Conservation (phyloP, 2,888 invertebrate species). For the Branchellion lobata region DNA sequence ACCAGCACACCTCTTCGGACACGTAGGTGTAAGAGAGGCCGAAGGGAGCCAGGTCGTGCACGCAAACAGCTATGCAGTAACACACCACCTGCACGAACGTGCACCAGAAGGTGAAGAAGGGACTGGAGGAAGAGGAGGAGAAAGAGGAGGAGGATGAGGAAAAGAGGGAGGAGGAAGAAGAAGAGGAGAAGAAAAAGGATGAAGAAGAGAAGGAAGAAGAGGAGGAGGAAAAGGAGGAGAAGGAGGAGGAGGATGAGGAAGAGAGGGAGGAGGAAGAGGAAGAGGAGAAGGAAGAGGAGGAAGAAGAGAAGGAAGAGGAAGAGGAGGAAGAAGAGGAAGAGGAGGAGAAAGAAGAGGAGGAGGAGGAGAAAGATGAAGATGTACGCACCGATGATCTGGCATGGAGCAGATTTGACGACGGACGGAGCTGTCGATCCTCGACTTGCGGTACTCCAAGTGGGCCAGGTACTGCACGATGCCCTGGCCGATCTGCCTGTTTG, state of each 20-base stretch:
- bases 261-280: constrained; percentile 96
- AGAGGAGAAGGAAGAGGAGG: constrained; percentile 85
- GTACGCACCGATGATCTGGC: constrained; percentile 72
- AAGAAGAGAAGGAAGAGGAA: not conserved
- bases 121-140: constrained; percentile 66
- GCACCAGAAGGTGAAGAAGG: constrained; percentile 98
- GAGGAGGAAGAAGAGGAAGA: constrained; percentile 47
- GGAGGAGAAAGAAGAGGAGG: not conserved
- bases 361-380: no score
- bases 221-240: not conserved
- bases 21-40: constrained; percentile 79
- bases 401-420: constrained; percentile 81
- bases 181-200: no score
- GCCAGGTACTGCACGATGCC: constrained; percentile 74
- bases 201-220: constrained; percentile 64
- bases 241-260: no score
- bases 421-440: constrained; percentile 67
- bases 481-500: constrained; percentile 74
- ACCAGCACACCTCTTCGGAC: constrained; percentile 50
- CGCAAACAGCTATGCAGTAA: constrained; percentile 81
- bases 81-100: constrained; percentile 92
- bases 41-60: constrained; percentile 92
- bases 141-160: constrained; percentile 35
- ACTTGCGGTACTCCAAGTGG: constrained; percentile 66
- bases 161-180: constrained; percentile 43